These are phyloP conservation scores for Acanthiza pusilla DNA, from an alignment of 2,797 vertebrate genomes.

Conservation along the genomic window DNA sequence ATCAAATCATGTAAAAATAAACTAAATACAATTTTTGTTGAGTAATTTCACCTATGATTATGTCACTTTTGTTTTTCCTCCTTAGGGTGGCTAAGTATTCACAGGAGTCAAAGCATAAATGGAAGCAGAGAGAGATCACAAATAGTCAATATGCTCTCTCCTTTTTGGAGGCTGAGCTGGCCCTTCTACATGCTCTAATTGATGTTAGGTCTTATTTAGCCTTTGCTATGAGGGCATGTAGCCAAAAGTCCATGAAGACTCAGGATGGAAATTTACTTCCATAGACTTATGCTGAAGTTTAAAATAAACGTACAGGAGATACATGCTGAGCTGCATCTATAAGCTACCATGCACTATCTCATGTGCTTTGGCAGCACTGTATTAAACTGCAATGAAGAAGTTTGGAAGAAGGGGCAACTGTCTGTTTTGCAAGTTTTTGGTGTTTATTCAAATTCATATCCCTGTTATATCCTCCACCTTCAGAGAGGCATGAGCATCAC, in stretches of 20 bases:
- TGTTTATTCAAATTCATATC: background rate
- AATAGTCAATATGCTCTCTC: background rate
- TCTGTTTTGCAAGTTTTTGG: background rate
- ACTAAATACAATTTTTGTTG: background rate
- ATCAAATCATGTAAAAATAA: background rate
- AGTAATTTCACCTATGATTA: background rate
- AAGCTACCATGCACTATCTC: background rate
- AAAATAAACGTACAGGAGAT: background rate
- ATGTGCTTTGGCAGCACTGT: background rate
- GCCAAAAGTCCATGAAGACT: background rate
- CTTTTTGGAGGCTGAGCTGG: background rate
- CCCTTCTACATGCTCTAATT: background rate
- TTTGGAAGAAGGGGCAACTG: background rate
- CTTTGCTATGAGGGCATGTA: background rate
- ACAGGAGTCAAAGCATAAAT: background rate
- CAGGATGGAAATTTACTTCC: constrained; percentile 8
- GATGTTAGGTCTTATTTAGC: constrained; percentile 15
- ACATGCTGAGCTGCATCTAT: background rate
- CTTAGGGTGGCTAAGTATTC: background rate
- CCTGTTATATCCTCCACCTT: background rate
- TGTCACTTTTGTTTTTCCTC: background rate
- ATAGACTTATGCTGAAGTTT: background rate
- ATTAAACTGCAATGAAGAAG: background rate
- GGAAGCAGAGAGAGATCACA: background rate
- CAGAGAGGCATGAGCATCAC: background rate